These are phyloP conservation scores for Cuniculus paca DNA, from an alignment of 2,797 vertebrate species.

Conservation along the genomic window DNA sequence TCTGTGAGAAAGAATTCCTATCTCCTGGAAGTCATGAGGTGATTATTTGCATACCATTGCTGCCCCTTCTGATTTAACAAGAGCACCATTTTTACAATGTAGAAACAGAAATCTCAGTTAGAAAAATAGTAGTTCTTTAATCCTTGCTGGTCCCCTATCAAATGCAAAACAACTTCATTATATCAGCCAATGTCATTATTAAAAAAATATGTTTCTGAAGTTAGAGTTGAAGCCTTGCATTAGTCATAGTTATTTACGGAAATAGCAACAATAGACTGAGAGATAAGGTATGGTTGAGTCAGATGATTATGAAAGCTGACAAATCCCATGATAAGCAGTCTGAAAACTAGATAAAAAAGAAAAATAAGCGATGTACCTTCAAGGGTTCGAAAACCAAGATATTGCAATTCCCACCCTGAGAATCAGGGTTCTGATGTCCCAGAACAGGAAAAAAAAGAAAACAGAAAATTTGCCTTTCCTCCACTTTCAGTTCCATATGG, in stretches of 20 bases:
- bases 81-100: neutral
- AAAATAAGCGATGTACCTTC: neutral
- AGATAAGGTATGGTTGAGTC: neutral
- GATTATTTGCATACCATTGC: neutral
- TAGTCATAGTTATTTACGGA: neutral
- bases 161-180: neutral
- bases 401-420: neutral
- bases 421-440: neutral
- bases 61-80: neutral
- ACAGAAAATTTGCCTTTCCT: neutral
- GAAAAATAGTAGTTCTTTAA: neutral
- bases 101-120: neutral
- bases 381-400: neutral
- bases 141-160: neutral
- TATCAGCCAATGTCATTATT: neutral
- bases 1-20: neutral
- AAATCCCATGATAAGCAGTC: neutral
- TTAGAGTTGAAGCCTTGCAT: neutral
- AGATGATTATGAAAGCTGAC: neutral
- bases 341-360: neutral
- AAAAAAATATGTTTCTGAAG: neutral
- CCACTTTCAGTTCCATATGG: neutral
- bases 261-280: neutral
- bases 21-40: neutral
- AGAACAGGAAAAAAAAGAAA: neutral